These are phyloP conservation scores for Egretta garzetta DNA, from an alignment of 2,113 vertebrate genomes.

Conservation along the genomic window DNA sequence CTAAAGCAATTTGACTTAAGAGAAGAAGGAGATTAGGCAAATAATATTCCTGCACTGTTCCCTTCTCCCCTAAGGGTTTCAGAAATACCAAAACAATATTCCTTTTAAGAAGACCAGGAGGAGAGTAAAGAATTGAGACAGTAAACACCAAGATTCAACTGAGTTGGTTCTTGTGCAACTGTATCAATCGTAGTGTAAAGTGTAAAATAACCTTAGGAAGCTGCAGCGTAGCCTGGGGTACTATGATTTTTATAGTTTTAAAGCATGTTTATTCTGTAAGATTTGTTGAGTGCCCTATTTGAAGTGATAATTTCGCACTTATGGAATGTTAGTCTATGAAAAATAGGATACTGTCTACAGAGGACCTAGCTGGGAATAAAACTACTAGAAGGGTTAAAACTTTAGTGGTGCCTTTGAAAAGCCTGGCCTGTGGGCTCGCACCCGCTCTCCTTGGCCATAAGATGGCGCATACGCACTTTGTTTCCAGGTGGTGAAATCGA, in stretches of 20 bases:
- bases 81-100: neutral
- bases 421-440: neutral
- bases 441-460: neutral
- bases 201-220: neutral
- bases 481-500: accelerated
- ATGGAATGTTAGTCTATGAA: accelerated
- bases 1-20: neutral
- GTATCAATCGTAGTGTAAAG: neutral
- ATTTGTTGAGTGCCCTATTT: neutral
- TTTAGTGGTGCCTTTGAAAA: accelerated
- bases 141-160: neutral
- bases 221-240: accelerated
- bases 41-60: neutral
- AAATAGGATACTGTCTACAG: accelerated
- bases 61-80: neutral
- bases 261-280: neutral
- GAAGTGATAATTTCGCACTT: accelerated
- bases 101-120: neutral
- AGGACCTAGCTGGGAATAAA: accelerated
- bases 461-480: neutral
- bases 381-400: accelerated
- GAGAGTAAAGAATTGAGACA: neutral
- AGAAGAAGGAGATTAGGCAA: neutral
- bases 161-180: neutral
- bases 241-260: neutral